phyloP scores from a whole-genome alignment of 30 jellyfish, hydroid and myxozoan species.

The Clytia hemisphaerica region DNA sequence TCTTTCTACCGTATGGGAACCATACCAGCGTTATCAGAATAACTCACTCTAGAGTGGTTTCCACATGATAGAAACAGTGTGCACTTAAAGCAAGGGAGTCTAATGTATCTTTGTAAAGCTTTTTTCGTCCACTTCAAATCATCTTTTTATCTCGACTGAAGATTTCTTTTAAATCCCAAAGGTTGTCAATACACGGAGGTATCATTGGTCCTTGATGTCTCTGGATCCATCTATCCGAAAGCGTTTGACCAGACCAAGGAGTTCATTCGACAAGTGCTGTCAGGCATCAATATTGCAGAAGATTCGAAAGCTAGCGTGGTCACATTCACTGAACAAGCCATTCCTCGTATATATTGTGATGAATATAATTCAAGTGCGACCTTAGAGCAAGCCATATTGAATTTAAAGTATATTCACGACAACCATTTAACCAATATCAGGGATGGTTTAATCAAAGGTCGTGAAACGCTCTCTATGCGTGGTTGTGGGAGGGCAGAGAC shows the following conservation, averaged over 20 bases:
- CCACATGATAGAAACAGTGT: too few relatives aligned
- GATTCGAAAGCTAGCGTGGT: background rate
- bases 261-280: background rate
- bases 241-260: background rate
- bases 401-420: background rate
- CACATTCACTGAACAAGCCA: background rate
- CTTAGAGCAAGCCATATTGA: background rate
- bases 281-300: background rate
- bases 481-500: slow-evolving; percentile 3
- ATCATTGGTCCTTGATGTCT: slow-evolving; percentile 5
- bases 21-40: too few relatives aligned
- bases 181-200: slow-evolving; percentile 5
- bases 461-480: background rate
- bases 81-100: too few relatives aligned
- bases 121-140: too few relatives aligned
- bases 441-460: slow-evolving; percentile 15
- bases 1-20: too few relatives aligned
- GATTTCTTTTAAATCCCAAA: too few relatives aligned
- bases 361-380: background rate
- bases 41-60: too few relatives aligned
- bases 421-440: background rate
- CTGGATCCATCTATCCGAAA: slow-evolving; percentile 7
- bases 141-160: too few relatives aligned
- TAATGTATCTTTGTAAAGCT: too few relatives aligned
- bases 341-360: background rate